Evolutionary conservation across 2,888 invertebrate species (phyloP), one percentile per base, ranked within the genome.

Genomic region (Tetranychus piercei): DNA sequence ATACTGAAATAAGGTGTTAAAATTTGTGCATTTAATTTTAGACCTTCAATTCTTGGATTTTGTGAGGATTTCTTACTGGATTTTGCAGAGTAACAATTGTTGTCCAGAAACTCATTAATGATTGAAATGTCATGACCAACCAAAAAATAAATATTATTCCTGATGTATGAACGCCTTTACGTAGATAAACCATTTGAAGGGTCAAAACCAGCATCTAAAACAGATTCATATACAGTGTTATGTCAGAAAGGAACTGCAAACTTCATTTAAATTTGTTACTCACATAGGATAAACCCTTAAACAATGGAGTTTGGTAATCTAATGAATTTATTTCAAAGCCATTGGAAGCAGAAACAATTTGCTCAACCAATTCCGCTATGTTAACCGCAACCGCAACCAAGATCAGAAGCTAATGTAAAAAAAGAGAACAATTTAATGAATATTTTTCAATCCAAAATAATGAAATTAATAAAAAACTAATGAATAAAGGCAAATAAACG

Each of bases 61-160:
- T 34, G 34, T 34, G 34, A 34, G 34, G 0, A 34, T 34, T 34
- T 34, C 55, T 55, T 55, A 55, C 55, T 15, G 55, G 55, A 55
- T 55, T 55, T 15, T 55, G 55, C 2, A 55, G 55, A 55, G 55
- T 55, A 15, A 55, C 55, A 5, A 55, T 20, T 18, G 55, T 15
- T 23, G 23, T 34, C 15, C 20, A 23, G 43, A n/a, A 55, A 43
- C 64, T 44, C 18, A 71, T 34, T 44, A 69, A 2, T 67, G n/a
- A 8, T 20, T 67, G 23, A 67, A 67, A 22, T 67, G 67, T 22
- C 23, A 67, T 22, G 9, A 67, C 9, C 9, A n/a, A 22, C 94
- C 95, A 96, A 83, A 94, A 95, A 78, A 93, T 83, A 83, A 94
- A 95, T 76, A 93, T 85, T 74, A 91, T 86, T 5, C 95, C 96